phyloP scores from a whole-genome alignment of 2,797 vertebrate species.

The Lindbergichthys nudifrons region DNA sequence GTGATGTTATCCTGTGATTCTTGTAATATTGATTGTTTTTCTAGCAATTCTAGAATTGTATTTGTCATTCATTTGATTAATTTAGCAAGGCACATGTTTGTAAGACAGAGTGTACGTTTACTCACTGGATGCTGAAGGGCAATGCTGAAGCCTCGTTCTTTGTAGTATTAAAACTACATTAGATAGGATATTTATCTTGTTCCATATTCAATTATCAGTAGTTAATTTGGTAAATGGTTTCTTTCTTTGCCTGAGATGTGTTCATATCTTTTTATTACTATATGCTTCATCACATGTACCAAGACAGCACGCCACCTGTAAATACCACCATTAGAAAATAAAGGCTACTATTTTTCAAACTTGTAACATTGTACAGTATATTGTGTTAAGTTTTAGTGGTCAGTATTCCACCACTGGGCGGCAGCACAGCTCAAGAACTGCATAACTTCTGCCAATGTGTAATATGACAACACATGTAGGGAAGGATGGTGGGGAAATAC shows the following conservation, averaged over 20 bases:
- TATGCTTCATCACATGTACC: slow-evolving; percentile 68
- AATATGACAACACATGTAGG: background rate
- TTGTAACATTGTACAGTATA: slow-evolving; percentile 12
- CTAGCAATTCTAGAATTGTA: slow-evolving; percentile 52
- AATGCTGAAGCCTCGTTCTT: slow-evolving; percentile 62
- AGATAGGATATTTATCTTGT: slow-evolving; percentile 64
- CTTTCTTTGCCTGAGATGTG: slow-evolving; percentile 69
- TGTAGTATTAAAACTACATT: slow-evolving; percentile 58
- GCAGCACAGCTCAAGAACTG: slow-evolving; percentile 27
- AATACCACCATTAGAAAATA: slow-evolving; percentile 84
- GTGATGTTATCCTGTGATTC: slow-evolving; percentile 59
- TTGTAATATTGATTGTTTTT: slow-evolving; percentile 55
- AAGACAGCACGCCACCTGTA: slow-evolving; percentile 75
- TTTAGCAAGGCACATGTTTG: slow-evolving; percentile 63
- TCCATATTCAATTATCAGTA: slow-evolving; percentile 46
- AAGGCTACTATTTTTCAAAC: slow-evolving; percentile 85
- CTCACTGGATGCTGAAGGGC: slow-evolving; percentile 77
- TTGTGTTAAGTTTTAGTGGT: slow-evolving; percentile 11
- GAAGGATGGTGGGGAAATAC: background rate
- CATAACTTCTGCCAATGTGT: background rate
- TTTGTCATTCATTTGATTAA: slow-evolving; percentile 55
- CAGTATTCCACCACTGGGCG: slow-evolving; percentile 23
- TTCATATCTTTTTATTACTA: slow-evolving; percentile 67
- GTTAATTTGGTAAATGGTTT: slow-evolving; percentile 52
- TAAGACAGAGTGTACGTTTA: slow-evolving; percentile 68